A percentile compares a stretch with the other conserved stretches of the same genome.
Evolutionary conservation across 2,888 invertebrate genomes (phyloP).

Genomic region (Caenorhabditis sp.): DNA sequence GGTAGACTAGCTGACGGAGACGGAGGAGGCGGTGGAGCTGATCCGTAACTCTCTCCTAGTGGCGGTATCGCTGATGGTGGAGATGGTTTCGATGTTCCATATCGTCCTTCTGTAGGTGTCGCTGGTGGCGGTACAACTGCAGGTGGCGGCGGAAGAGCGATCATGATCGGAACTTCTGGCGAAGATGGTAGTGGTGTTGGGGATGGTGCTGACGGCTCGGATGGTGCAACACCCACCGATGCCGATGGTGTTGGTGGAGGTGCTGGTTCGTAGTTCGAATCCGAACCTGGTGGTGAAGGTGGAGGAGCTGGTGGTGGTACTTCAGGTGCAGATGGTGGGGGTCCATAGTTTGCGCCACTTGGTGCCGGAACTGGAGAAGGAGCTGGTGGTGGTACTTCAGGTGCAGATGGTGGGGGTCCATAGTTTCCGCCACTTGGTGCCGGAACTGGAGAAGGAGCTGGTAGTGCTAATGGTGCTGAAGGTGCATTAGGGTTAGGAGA

Average conservation of each 20-base stretch:
- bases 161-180: neutral
- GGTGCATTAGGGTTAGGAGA: neutral
- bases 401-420: conserved; percentile 2
- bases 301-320: conserved; percentile 1
- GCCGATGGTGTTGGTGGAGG: neutral
- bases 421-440: too few species aligned
- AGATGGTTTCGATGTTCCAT: neutral
- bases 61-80: conserved; percentile 8
- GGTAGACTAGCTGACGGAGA: conserved; percentile 6
- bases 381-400: neutral
- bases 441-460: neutral
- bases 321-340: neutral
- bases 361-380: conserved; percentile 3
- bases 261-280: neutral
- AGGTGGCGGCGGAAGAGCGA: neutral
- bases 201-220: neutral
- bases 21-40: conserved; percentile 3
- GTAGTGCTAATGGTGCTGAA: neutral
- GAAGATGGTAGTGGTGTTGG: neutral
- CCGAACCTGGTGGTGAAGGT: conserved; percentile 3
- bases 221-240: too few species aligned
- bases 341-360: neutral
- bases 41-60: neutral
- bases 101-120: neutral
- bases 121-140: conserved; percentile 3